Evolutionary conservation across 2,113 vertebrate species (phyloP).

Genomic region (Lethenteron camtschaticum): DNA sequence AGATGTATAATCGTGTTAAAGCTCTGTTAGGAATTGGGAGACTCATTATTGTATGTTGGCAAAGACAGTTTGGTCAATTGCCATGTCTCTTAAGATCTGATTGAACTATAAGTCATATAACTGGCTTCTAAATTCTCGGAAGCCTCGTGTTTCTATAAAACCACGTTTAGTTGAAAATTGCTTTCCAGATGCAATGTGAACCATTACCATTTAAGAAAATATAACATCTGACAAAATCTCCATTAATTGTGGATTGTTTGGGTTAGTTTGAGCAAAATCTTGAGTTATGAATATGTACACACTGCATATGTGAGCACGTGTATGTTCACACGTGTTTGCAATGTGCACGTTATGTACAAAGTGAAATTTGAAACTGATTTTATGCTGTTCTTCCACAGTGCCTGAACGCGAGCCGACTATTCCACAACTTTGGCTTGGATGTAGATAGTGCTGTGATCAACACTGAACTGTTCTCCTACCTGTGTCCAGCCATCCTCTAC

Average conservation of each 20-base stretch:
- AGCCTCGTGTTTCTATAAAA: no score
- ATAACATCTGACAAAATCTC: not conserved
- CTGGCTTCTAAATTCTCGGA: no score
- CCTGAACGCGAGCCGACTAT: conserved; percentile 67
- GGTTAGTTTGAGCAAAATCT: conserved; percentile 18
- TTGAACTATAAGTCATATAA: no score
- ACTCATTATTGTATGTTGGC: no score
- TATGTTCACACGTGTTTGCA: not conserved
- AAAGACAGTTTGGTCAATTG: no score
- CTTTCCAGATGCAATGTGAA: no score
- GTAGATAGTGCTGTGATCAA: conserved; percentile 39
- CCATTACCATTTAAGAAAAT: not conserved
- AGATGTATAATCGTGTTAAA: no score
- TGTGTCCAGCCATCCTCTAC: conserved; percentile 82
- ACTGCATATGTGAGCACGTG: not conserved
- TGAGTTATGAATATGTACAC: conserved; percentile 25
- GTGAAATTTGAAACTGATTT: conserved; percentile 8
- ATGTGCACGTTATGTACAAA: not conserved
- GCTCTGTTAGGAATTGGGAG: no score
- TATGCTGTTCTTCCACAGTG: conserved; percentile 34
- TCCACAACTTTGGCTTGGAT: conserved; percentile 48
- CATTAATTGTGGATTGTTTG: conserved; percentile 11
- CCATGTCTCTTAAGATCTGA: no score
- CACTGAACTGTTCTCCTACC: conserved; percentile 46
- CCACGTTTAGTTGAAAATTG: no score